Evolutionary conservation across 2,113 vertebrate species (phyloP).

Genomic region (Galemys pyrenaicus): DNA sequence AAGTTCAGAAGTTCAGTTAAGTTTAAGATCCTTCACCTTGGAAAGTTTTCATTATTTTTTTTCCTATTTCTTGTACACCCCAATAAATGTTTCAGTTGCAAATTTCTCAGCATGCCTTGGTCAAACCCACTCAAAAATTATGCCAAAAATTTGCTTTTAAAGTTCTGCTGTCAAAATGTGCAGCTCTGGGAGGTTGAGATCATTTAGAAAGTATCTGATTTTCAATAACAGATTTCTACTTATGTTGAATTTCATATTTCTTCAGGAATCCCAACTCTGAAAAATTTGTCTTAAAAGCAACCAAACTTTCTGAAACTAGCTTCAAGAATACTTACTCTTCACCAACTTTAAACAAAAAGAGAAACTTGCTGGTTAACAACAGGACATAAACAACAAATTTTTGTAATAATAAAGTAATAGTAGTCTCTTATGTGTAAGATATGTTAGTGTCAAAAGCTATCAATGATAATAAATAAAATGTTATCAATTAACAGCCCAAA

Average conservation of each 20-base stretch:
- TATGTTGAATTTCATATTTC: conserved; percentile 44
- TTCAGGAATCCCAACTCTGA: conserved; percentile 23
- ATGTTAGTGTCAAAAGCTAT: not conserved
- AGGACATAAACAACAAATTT: not conserved
- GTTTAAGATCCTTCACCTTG: conserved; percentile 49
- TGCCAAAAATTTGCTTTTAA: conserved; percentile 58
- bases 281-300: conserved; percentile 42
- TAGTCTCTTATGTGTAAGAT: conserved; percentile 8
- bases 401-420: not conserved
- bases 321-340: not conserved
- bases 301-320: conserved; percentile 8
- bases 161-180: conserved; percentile 54
- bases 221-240: conserved; percentile 51
- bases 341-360: not conserved
- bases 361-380: not conserved
- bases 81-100: conserved; percentile 47
- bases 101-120: conserved; percentile 59
- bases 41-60: conserved; percentile 57
- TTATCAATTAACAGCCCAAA: not conserved
- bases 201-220: conserved; percentile 54
- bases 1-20: conserved; percentile 71
- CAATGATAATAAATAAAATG: not conserved
- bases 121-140: conserved; percentile 45
- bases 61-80: not conserved
- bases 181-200: conserved; percentile 5